These are phyloP conservation scores for Eulithis testata DNA, from an alignment of 2,888 invertebrate species.

Conservation along the genomic window DNA sequence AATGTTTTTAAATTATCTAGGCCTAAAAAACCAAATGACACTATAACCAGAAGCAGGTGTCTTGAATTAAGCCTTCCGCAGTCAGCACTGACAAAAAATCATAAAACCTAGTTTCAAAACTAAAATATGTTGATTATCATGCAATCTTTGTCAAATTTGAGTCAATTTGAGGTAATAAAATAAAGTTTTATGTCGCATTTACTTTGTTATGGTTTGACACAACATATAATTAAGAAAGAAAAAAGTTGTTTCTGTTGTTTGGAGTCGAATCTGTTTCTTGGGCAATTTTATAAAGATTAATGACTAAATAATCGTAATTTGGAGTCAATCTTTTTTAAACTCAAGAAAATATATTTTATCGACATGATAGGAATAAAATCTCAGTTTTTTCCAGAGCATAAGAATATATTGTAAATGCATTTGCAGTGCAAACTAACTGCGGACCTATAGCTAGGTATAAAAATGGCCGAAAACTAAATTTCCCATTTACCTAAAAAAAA, in stretches of 20 bases:
- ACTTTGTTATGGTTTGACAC: slow-evolving; percentile 73
- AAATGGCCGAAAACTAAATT: too few species aligned
- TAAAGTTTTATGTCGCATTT: slow-evolving; percentile 82
- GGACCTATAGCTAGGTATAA: too few species aligned
- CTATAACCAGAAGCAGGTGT: slow-evolving; percentile 6
- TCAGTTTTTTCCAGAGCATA: too few species aligned
- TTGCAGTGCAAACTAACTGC: too few species aligned
- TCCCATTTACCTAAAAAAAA: too few species aligned
- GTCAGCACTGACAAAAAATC: not conserved
- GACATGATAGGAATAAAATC: too few species aligned
- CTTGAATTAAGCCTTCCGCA: not conserved
- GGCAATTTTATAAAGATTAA: slow-evolving; percentile 34
- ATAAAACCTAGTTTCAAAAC: slow-evolving; percentile 53
- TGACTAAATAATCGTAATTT: slow-evolving; percentile 57
- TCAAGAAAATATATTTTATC: too few species aligned
- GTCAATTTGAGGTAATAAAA: slow-evolving; percentile 82
- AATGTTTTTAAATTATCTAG: too few species aligned
- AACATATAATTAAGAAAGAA: slow-evolving; percentile 66
- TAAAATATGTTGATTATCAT: slow-evolving; percentile 66
- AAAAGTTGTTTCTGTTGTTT: slow-evolving; percentile 40
- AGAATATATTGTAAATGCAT: too few species aligned
- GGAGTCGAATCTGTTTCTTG: slow-evolving; percentile 38
- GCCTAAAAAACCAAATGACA: not conserved
- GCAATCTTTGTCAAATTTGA: slow-evolving; percentile 80
- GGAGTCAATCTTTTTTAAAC: slow-evolving; percentile 35